Evolutionary conservation across 2,113 vertebrate genomes (phyloP).

Genomic region (Meleagris gallopavo): DNA sequence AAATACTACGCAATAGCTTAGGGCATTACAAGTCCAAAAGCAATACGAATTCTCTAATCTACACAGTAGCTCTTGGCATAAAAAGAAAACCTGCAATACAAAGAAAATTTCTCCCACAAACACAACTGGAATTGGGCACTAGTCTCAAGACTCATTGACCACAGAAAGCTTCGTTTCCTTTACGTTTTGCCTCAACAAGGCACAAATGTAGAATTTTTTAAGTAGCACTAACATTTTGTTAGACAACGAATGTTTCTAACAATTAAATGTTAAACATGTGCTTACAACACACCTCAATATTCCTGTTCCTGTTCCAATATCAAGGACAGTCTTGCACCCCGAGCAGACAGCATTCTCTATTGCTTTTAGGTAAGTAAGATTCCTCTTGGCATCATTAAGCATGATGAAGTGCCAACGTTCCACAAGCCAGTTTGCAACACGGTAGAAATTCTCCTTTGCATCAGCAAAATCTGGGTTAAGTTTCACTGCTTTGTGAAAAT

Average conservation of each 20-base stretch:
- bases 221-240: background rate
- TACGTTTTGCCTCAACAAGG: background rate
- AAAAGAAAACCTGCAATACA: background rate
- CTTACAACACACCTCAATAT: slow-evolving; percentile 87
- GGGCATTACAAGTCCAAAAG: background rate
- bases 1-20: background rate
- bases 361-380: slow-evolving; percentile 89
- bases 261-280: background rate
- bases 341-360: slow-evolving; percentile 86
- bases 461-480: slow-evolving; percentile 90
- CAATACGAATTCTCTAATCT: background rate
- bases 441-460: slow-evolving; percentile 96
- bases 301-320: slow-evolving; percentile 96
- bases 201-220: background rate
- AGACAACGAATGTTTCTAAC: background rate
- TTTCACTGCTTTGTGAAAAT: slow-evolving; percentile 96
- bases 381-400: slow-evolving; percentile 94
- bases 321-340: slow-evolving; percentile 89
- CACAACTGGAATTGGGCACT: background rate
- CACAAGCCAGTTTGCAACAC: slow-evolving; percentile 97
- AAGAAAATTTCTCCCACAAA: background rate
- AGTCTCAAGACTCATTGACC: background rate
- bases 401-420: slow-evolving; percentile 99
- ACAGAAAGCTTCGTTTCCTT: background rate
- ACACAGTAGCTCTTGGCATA: background rate